A percentile compares a stretch with the other conserved stretches of the same genome.
phyloP scores from a whole-genome alignment of 2,113 vertebrate genomes.

The Dolichallabes microphthalmus region DNA sequence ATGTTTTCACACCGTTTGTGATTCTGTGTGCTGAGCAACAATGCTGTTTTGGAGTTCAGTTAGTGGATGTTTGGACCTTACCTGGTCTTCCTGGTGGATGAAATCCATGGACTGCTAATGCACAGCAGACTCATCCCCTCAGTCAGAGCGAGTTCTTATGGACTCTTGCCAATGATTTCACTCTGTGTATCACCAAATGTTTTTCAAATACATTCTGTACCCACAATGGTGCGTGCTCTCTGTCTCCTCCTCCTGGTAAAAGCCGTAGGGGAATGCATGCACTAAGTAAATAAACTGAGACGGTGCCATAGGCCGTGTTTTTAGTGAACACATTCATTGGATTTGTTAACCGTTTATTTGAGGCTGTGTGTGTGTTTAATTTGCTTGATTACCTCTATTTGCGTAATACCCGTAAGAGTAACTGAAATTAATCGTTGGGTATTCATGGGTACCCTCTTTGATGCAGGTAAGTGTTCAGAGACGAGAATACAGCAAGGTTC shows the following conservation, averaged over 20 bases:
- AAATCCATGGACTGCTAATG: neutral
- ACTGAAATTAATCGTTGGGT: neutral
- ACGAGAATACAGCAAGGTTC: neutral
- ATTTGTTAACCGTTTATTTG: neutral
- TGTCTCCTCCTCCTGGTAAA: conserved; percentile 51
- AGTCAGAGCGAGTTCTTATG: conserved; percentile 15
- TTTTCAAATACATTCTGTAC: conserved; percentile 71
- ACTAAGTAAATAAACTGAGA: conserved; percentile 64
- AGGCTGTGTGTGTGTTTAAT: neutral
- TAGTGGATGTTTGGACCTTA: conserved; percentile 19
- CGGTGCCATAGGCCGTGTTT: conserved; percentile 72
- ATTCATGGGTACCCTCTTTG: neutral
- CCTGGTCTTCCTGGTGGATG: neutral
- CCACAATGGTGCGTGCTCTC: conserved; percentile 69
- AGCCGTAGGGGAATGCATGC: conserved; percentile 35
- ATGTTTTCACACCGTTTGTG: conserved; percentile 36
- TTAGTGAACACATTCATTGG: neutral
- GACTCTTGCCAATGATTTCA: conserved; percentile 39
- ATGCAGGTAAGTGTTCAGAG: neutral
- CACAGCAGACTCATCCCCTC: neutral
- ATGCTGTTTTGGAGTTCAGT: conserved; percentile 6
- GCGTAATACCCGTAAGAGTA: neutral
- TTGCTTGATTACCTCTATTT: neutral
- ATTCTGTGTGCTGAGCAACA: conserved; percentile 38
- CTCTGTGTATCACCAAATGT: conserved; percentile 53